Base-by-base conservation (phyloP, 2,888 invertebrate genomes). In the Pomacea canaliculata region DNA sequence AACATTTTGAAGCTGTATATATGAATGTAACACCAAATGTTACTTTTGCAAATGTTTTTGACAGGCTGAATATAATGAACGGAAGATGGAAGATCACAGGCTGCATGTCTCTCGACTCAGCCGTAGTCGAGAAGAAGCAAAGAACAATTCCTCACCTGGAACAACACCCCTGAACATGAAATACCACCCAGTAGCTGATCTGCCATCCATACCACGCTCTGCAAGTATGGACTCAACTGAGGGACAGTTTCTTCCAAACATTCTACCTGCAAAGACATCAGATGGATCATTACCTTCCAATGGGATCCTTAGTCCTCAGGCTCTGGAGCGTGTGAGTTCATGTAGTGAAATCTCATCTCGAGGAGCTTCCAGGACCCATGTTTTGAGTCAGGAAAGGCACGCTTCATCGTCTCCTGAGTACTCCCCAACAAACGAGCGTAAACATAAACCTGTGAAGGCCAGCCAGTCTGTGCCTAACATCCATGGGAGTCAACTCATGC, bases 191-290 rank as follows among this genome's bases (percentile, higher is more conserved):
- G 10, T 27, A 23, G 46, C 62, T 27, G 69, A 48, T 62, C 10
- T 56, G 8, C 51, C 66, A 7, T 59, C 49, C 7, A 71, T 78
- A 18, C 76, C 78, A 19, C 78, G 81, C 37, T 74, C 78, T 7
- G 80, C 78, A n/a, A 82, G 82, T 56, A 70, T 79, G 18, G 82
- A 82, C 67, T 81, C 82, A 23, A 77, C 80, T 3, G 82, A 82
- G 49, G 79, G 76, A 72, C 78, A 71, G 23, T 82, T 80, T 71
- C 63, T 82, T 13, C 82, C 82, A 16, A 82, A 81, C 70, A 73
- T 79, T 18, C 49, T 46, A 3, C 59, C 59, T 7, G 46, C 4
- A 56, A 63, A 63, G 63, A 56, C 66, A 8, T 48, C 72, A 23
- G 72, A 72, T 13, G 65, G 65, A 66, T 72, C 72, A 7, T 23